A percentile compares a stretch with the other conserved stretches of the same genome.
Conservation (phyloP, 2,888 invertebrate species). For the Lycia hirtaria region DNA sequence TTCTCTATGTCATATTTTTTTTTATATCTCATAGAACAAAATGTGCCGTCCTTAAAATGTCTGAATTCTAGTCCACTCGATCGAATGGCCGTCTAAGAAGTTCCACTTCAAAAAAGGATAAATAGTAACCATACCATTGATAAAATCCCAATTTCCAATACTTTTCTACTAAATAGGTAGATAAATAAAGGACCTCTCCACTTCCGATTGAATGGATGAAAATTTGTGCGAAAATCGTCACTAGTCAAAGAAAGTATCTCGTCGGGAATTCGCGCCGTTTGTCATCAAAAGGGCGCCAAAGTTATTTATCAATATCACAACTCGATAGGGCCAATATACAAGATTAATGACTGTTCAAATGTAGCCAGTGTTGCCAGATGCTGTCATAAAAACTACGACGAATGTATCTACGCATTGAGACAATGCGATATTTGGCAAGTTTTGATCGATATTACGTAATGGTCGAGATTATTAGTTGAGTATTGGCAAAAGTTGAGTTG, state of each 20-base stretch:
- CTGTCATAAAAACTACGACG: slow-evolving; percentile 7
- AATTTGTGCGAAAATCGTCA: slow-evolving; percentile 2
- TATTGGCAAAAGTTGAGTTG: too few species aligned
- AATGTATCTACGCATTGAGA: neutral
- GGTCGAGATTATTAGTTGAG: too few species aligned
- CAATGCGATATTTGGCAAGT: slow-evolving; percentile 6
- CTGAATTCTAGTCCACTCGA: too few species aligned
- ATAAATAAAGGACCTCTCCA: slow-evolving; percentile 2
- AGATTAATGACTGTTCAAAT: slow-evolving; percentile 36
- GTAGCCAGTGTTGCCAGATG: slow-evolving; percentile 20
- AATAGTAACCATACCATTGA: too few species aligned
- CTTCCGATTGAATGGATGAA: neutral
- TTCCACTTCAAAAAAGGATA: too few species aligned
- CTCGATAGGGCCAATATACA: slow-evolving; percentile 38
- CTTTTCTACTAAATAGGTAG: too few species aligned
- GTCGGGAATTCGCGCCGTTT: slow-evolving; percentile 23
- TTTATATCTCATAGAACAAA: too few species aligned
- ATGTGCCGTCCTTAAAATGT: too few species aligned
- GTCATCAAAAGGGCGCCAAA: slow-evolving; percentile 35
- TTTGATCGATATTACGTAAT: neutral
- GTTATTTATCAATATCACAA: slow-evolving; percentile 39
- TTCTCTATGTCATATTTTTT: too few species aligned
- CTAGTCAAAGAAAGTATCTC: slow-evolving; percentile 21
- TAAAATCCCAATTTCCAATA: too few species aligned
- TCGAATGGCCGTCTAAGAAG: too few species aligned